Conservation (phyloP, 92 coral and sea anemone genomes). For the Siderastrea radians region DNA sequence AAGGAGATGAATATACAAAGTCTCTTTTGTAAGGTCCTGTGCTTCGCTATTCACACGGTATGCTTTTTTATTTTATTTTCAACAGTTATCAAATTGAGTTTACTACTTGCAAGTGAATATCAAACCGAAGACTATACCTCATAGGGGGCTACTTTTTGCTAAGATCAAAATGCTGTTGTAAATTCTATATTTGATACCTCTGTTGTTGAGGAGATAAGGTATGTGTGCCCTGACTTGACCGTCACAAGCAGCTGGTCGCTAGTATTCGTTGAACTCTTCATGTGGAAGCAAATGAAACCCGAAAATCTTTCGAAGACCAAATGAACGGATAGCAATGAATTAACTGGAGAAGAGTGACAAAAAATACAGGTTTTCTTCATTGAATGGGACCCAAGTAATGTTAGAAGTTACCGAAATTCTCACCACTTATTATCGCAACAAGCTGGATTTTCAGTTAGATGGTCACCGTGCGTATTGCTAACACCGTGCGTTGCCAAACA, state of each 20-base stretch:
- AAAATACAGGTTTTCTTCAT: not conserved
- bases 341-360: not conserved
- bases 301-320: not conserved
- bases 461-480: not conserved
- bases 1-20: not conserved
- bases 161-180: too few relatives aligned
- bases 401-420: too few relatives aligned
- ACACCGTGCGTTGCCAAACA: not conserved
- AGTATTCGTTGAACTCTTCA: not conserved
- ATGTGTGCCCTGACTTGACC: not conserved
- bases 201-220: not conserved
- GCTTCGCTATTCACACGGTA: conserved; percentile 10
- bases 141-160: too few relatives aligned
- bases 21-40: not conserved
- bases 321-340: not conserved
- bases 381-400: not conserved
- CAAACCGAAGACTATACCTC: too few relatives aligned
- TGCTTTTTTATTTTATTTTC: not conserved
- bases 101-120: too few relatives aligned
- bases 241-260: not conserved
- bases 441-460: not conserved
- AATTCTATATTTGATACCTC: not conserved
- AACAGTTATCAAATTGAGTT: not conserved
- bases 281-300: not conserved
- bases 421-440: too few relatives aligned